phyloP scores from a whole-genome alignment of 2,888 invertebrate genomes.

The Lycocerus yunnanus region DNA sequence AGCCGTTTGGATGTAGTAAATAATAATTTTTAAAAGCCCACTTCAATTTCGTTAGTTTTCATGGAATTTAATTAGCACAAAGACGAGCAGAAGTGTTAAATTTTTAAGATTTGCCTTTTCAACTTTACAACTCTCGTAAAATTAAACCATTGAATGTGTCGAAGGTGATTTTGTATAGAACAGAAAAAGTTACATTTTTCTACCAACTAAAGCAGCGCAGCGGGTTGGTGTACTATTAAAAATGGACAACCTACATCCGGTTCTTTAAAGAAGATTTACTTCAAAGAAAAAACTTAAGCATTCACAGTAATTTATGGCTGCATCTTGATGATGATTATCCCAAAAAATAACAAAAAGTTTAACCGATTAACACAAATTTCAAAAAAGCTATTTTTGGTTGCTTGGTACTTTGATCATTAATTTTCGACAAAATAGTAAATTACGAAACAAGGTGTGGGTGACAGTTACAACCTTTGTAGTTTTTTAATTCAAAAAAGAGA shows the following conservation, averaged over 20 bases:
- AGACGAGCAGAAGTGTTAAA: not conserved
- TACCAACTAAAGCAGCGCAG: not conserved
- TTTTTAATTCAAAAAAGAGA: not conserved
- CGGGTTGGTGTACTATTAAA: not conserved
- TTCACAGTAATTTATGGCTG: not conserved
- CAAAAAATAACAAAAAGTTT: not conserved
- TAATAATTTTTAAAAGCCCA: not conserved
- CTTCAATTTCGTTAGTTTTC: not conserved
- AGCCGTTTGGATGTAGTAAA: not conserved
- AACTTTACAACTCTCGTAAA: not conserved
- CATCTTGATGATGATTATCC: not conserved
- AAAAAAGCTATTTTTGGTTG: not conserved
- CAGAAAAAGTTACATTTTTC: not conserved
- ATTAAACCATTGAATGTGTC: not conserved
- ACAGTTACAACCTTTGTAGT: not conserved
- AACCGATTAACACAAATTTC: not conserved
- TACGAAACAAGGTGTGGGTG: not conserved
- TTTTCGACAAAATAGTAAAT: not conserved
- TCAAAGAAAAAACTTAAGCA: not conserved
- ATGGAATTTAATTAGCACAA: not conserved
- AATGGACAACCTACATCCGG: not conserved
- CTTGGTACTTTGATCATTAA: not conserved
- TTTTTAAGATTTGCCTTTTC: not conserved
- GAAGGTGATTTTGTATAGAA: not conserved
- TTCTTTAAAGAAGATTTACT: not conserved